Evolutionary conservation across 2,888 invertebrate genomes (phyloP).

Genomic region (Microctonus aethiopoides): DNA sequence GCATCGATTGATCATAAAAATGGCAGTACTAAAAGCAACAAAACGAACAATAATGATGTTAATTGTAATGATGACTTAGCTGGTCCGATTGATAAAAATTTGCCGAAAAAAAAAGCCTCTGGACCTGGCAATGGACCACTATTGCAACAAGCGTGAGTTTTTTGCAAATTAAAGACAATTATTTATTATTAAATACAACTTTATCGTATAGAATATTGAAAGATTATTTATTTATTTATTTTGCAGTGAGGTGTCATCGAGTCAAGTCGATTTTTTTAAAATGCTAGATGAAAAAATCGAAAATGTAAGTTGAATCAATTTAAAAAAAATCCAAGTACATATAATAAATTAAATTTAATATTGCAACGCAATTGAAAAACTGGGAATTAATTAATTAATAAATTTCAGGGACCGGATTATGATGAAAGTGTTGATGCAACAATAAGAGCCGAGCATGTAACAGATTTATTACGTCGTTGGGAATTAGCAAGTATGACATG

Average conservation of each 20-base stretch:
- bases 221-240: slow-evolving; percentile 23
- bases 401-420: slow-evolving; percentile 81
- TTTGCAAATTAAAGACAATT: neutral
- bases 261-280: slow-evolving; percentile 92
- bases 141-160: slow-evolving; percentile 70
- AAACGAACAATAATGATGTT: slow-evolving; percentile 63
- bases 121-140: slow-evolving; percentile 69
- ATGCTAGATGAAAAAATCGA: slow-evolving; percentile 94
- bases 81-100: slow-evolving; percentile 57
- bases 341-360: neutral
- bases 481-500: slow-evolving; percentile 75
- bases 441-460: slow-evolving; percentile 76
- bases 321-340: neutral
- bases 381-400: too few relatives aligned
- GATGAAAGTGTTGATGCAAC: slow-evolving; percentile 79
- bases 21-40: slow-evolving; percentile 60
- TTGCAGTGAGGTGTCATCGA: slow-evolving; percentile 87
- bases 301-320: slow-evolving; percentile 72
- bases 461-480: slow-evolving; percentile 80
- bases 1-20: slow-evolving; percentile 63
- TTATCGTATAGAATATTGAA: too few relatives aligned
- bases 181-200: too few relatives aligned
- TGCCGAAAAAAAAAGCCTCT: slow-evolving; percentile 60
- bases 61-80: slow-evolving; percentile 64
- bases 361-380: too few relatives aligned